phyloP scores from a whole-genome alignment of 2,888 invertebrate species.

The Pseudococcus jackbeardsleyi region DNA sequence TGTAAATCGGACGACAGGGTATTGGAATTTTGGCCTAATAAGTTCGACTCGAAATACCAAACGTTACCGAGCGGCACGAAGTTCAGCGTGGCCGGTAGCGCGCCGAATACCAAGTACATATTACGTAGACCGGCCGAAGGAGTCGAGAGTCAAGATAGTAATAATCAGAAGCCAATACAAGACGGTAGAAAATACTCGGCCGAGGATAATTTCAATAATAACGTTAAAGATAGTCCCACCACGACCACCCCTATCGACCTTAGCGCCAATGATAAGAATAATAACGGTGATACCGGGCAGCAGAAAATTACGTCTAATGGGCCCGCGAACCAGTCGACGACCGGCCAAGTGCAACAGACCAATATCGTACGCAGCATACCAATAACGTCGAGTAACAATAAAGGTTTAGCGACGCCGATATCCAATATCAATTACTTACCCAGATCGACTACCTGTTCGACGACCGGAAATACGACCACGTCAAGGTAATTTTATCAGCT shows the following conservation, averaged over 20 bases:
- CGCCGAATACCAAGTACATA: constrained; percentile 24
- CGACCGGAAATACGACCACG: not conserved
- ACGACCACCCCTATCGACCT: not conserved
- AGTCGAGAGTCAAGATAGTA: constrained; percentile 56
- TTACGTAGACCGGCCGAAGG: constrained; percentile 58
- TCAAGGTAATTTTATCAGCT: constrained; percentile 46
- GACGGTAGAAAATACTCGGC: constrained; percentile 16
- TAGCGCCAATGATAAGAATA: not conserved
- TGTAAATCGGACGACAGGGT: constrained; percentile 67
- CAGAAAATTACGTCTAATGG: constrained; percentile 11
- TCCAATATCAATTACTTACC: constrained; percentile 58
- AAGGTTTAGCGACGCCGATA: constrained; percentile 64
- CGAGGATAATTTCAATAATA: constrained; percentile 42
- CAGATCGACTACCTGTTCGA: constrained; percentile 53
- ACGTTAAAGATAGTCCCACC: not conserved
- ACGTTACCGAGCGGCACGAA: constrained; percentile 91
- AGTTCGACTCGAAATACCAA: constrained; percentile 92
- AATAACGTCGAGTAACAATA: constrained; percentile 62
- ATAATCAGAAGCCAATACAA: constrained; percentile 25
- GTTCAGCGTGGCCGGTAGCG: constrained; percentile 74
- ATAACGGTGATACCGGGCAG: constrained; percentile 12
- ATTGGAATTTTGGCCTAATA: constrained; percentile 82
- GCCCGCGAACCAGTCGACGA: not conserved
- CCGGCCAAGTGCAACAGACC: constrained; percentile 55
- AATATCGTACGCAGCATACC: constrained; percentile 65